phyloP scores from a whole-genome alignment of 2,888 invertebrate species.

The Ectemnius continuus region DNA sequence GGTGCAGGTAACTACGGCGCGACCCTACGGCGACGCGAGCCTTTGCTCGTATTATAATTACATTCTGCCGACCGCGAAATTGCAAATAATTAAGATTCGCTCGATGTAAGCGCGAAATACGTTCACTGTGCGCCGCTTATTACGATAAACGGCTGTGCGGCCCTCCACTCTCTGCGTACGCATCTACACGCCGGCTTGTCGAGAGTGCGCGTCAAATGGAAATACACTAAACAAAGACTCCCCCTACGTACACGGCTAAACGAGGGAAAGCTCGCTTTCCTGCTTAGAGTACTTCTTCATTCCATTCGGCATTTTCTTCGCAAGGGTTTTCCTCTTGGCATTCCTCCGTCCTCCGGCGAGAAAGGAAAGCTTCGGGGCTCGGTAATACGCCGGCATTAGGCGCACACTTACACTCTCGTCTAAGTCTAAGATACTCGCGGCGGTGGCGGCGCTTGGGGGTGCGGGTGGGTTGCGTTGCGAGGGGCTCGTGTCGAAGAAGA shows the following conservation, averaged over 20 bases:
- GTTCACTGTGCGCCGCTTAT: slow-evolving; percentile 38
- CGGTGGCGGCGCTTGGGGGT: background rate
- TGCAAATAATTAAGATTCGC: slow-evolving; percentile 74
- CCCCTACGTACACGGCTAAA: too few relatives aligned
- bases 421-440: slow-evolving; percentile 36
- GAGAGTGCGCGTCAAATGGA: background rate
- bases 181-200: background rate
- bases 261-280: too few relatives aligned
- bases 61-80: slow-evolving; percentile 72
- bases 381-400: slow-evolving; percentile 32
- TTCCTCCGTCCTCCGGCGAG: too few relatives aligned
- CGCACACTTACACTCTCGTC: slow-evolving; percentile 36
- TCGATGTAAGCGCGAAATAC: slow-evolving; percentile 67
- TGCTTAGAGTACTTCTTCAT: too few relatives aligned
- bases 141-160: slow-evolving; percentile 26
- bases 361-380: slow-evolving; percentile 4
- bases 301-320: too few relatives aligned
- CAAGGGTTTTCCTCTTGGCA: too few relatives aligned
- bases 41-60: slow-evolving; percentile 74
- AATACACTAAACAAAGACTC: background rate
- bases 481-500: slow-evolving; percentile 57
- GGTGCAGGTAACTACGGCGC: slow-evolving; percentile 66
- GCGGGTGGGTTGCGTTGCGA: slow-evolving; percentile 26
- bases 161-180: slow-evolving; percentile 15
- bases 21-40: slow-evolving; percentile 69